phyloP scores from a whole-genome alignment of 2,113 vertebrate genomes.

The Lampris megalopsis region DNA sequence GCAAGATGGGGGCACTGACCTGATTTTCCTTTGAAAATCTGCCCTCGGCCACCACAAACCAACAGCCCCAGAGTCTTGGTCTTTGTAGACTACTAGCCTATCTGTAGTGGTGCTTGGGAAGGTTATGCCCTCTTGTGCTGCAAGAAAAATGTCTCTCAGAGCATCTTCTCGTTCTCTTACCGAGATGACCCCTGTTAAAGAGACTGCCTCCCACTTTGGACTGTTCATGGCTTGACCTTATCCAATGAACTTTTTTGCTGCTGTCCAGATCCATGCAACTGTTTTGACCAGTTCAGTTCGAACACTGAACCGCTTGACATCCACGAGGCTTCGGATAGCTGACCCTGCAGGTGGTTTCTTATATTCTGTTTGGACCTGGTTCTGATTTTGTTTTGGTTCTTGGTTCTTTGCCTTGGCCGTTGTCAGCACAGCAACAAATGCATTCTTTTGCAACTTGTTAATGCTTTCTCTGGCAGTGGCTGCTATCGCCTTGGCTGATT shows the following conservation, averaged over 20 bases:
- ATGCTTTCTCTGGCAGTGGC: no score
- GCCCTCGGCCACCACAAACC: slow-evolving; percentile 24
- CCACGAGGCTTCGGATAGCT: slow-evolving; percentile 12
- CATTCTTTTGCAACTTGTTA: no score
- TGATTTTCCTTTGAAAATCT: slow-evolving; percentile 4
- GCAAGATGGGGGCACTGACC: background rate
- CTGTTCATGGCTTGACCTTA: no score
- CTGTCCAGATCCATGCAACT: slow-evolving; percentile 17
- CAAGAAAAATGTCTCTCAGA: slow-evolving; percentile 15
- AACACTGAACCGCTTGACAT: slow-evolving; percentile 12
- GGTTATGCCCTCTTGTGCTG: background rate
- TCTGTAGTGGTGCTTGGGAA: slow-evolving; percentile 31
- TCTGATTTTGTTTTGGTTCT: background rate
- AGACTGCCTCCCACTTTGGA: no score
- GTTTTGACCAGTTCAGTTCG: background rate
- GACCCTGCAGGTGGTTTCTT: slow-evolving; percentile 10
- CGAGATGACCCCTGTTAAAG: background rate
- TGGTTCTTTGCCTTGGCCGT: background rate
- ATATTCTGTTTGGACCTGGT: background rate
- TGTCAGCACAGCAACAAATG: no score
- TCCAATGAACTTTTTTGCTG: background rate
- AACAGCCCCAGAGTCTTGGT: slow-evolving; percentile 4
- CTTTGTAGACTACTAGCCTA: slow-evolving; percentile 23
- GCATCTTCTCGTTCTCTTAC: slow-evolving; percentile 5
- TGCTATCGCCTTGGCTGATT: no score